Evolutionary conservation across 1,140 invertebrate genomes (phyloP).

Genomic region (Microplitis mediator): DNA sequence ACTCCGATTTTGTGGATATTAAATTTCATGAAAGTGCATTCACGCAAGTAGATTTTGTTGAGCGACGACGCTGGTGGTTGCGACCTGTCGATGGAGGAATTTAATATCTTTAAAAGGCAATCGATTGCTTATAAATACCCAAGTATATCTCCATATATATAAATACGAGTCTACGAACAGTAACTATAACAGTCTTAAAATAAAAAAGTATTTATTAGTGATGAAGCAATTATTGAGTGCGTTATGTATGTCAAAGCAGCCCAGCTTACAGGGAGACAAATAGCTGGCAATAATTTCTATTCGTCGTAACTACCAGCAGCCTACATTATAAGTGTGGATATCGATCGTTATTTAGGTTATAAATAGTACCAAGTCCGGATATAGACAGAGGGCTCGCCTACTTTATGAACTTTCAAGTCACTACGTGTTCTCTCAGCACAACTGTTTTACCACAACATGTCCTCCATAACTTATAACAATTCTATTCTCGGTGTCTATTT

Average conservation of each 20-base stretch:
- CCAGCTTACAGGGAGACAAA: too few species aligned
- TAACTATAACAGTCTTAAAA: too few species aligned
- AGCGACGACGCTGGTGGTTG: not conserved
- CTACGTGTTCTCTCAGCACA: not conserved
- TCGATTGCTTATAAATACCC: not conserved
- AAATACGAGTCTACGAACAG: too few species aligned
- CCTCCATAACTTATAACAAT: not conserved
- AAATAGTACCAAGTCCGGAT: constrained; percentile 25
- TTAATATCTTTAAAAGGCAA: constrained; percentile 1
- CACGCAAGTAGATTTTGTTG: constrained; percentile 10
- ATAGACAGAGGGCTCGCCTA: constrained; percentile 32
- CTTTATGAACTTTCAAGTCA: constrained; percentile 35
- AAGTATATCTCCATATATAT: too few species aligned
- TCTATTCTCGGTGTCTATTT: not conserved
- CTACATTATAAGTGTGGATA: constrained; percentile 26
- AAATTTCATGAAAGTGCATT: constrained; percentile 24
- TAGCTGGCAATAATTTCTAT: too few species aligned
- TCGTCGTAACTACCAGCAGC: not conserved
- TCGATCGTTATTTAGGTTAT: constrained; percentile 30
- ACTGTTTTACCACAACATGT: not conserved
- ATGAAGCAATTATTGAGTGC: not conserved
- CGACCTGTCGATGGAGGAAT: not conserved
- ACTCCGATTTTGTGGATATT: not conserved
- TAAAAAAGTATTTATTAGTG: too few species aligned
- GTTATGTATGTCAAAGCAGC: constrained; percentile 18